Conservation (phyloP, 2,113 vertebrate species). For the Lepus americanus region DNA sequence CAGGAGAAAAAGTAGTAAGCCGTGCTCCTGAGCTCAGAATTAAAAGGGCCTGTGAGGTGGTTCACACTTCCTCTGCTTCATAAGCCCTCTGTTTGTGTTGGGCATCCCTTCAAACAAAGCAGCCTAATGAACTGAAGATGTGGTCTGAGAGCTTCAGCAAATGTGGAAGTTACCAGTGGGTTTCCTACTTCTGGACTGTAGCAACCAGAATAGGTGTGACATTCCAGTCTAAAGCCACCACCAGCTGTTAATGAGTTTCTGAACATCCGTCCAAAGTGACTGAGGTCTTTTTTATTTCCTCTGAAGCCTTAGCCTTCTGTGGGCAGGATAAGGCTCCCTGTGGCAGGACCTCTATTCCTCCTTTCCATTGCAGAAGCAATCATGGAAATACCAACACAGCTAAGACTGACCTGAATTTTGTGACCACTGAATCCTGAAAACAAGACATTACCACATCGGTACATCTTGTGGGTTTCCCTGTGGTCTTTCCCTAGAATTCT, state of each 20-base stretch:
- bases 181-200: conserved; percentile 50
- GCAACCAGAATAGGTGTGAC: conserved; percentile 58
- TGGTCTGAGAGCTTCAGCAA: not conserved
- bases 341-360: not conserved
- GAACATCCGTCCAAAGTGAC: conserved; percentile 63
- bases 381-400: conserved; percentile 33
- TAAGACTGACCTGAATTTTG: conserved; percentile 59
- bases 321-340: not conserved
- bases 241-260: conserved; percentile 61
- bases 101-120: not conserved
- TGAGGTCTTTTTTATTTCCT: conserved; percentile 49
- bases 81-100: not conserved
- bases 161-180: conserved; percentile 49
- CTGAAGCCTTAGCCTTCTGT: conserved; percentile 12
- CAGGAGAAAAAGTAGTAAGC: not conserved
- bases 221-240: conserved; percentile 43
- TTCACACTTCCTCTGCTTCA: not conserved
- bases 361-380: conserved; percentile 33
- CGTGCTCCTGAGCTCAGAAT: not conserved
- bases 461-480: conserved; percentile 64
- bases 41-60: not conserved
- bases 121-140: conserved; percentile 9
- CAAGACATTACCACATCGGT: conserved; percentile 57
- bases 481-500: conserved; percentile 54
- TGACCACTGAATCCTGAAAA: not conserved